A percentile compares a stretch with the other conserved stretches of the same genome.
phyloP scores from a whole-genome alignment of 2,113 vertebrate genomes.

The Heloderma charlesbogerti region DNA sequence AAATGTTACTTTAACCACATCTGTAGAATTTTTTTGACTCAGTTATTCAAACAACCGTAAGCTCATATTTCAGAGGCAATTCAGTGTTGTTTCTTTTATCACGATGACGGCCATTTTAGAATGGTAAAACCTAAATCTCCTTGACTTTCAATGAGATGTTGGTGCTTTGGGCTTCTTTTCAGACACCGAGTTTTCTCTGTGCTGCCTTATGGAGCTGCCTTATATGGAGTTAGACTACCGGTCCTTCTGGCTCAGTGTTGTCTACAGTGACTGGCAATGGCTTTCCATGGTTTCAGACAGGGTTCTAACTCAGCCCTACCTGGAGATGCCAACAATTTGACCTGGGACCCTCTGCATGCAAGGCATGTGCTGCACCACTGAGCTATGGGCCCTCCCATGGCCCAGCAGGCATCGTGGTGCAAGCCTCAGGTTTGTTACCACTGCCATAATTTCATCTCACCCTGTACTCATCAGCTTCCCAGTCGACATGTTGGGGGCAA shows the following conservation, averaged over 20 bases:
- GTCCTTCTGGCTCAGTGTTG: neutral
- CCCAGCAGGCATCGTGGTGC: neutral
- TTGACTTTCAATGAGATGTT: neutral
- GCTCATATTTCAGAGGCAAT: conserved; percentile 28
- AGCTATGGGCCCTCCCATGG: neutral
- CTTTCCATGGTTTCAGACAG: conserved; percentile 18
- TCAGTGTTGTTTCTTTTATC: conserved; percentile 19
- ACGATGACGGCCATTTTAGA: neutral
- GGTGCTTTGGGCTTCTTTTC: neutral
- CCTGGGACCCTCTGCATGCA: neutral
- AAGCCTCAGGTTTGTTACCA: neutral
- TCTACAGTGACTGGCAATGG: neutral
- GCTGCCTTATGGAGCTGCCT: neutral
- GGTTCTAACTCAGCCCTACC: neutral
- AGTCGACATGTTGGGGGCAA: neutral
- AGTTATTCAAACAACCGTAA: conserved; percentile 19
- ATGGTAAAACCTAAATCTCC: neutral
- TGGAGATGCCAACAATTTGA: no score
- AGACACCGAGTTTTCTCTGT: neutral
- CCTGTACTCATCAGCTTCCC: neutral
- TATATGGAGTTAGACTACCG: neutral
- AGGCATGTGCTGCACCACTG: neutral
- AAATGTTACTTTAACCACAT: conserved; percentile 33
- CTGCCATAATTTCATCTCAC: neutral
- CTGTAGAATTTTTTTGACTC: neutral